These are phyloP conservation scores for Coecobrya sp. DNA, from an alignment of 2,888 invertebrate genomes.

Conservation along the genomic window DNA sequence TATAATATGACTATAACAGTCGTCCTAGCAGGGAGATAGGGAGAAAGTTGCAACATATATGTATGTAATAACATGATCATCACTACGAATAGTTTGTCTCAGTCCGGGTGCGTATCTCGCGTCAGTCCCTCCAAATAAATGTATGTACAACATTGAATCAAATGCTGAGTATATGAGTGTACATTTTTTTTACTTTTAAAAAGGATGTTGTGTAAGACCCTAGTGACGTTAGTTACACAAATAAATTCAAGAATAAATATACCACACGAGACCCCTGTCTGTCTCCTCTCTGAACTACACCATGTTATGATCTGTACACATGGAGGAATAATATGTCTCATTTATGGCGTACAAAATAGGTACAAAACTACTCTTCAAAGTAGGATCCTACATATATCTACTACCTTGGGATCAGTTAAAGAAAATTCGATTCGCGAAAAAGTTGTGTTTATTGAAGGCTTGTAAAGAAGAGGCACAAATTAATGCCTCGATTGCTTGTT, in stretches of 20 bases:
- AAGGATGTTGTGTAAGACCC: not conserved
- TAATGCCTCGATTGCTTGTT: conserved; percentile 47
- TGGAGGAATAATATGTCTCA: not conserved
- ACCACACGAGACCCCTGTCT: conserved; percentile 36
- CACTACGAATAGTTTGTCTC: conserved; percentile 18
- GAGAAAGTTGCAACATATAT: not conserved
- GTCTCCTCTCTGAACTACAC: not conserved
- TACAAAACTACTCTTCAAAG: not conserved
- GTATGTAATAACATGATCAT: not conserved
- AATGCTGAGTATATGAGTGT: not conserved
- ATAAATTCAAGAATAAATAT: conserved; percentile 54
- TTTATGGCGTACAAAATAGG: not conserved
- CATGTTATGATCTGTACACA: not conserved
- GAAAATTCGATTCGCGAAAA: conserved; percentile 61
- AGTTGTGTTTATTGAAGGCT: conserved; percentile 55
- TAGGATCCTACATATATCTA: not conserved
- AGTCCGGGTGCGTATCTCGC: conserved; percentile 1
- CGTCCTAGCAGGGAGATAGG: too few species aligned
- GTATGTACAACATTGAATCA: not conserved
- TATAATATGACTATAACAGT: not conserved
- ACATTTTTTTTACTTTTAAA: not conserved
- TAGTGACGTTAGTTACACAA: conserved; percentile 42
- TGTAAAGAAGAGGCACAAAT: conserved; percentile 46
- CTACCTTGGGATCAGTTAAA: conserved; percentile 50
- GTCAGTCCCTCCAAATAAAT: not conserved